These are phyloP conservation scores for Amblyopsis rosae DNA, from an alignment of 2,113 vertebrate genomes.

Conservation along the genomic window DNA sequence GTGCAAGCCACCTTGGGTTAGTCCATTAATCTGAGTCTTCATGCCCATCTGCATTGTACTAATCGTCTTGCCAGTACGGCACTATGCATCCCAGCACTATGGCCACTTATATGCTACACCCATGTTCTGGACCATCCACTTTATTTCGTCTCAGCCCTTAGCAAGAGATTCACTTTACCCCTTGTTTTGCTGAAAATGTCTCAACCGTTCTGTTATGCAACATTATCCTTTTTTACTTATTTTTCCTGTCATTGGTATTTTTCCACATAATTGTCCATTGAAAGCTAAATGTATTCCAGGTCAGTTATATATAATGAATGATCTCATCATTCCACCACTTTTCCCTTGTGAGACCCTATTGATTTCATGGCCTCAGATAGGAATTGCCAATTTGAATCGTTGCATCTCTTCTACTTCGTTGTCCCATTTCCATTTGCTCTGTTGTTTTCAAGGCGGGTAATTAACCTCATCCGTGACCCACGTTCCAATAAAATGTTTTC, in stretches of 20 bases:
- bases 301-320: constrained; percentile 46
- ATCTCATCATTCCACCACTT: constrained; percentile 17
- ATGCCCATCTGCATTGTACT: constrained; percentile 49
- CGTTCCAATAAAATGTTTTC: constrained; percentile 31
- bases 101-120: constrained; percentile 1
- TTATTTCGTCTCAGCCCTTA: constrained; percentile 23
- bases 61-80: constrained; percentile 41
- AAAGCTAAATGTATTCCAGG: constrained; percentile 28
- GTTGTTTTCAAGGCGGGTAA: constrained; percentile 37
- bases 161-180: background rate
- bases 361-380: constrained; percentile 39
- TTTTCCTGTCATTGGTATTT: constrained; percentile 5
- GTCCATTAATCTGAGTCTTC: constrained; percentile 65
- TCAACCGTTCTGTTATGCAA: background rate
- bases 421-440: constrained; percentile 20
- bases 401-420: constrained; percentile 29
- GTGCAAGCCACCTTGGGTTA: constrained; percentile 44
- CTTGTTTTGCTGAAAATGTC: background rate
- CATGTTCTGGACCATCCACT: constrained; percentile 24
- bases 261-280: constrained; percentile 5
- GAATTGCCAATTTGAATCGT: constrained; percentile 23
- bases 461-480: constrained; percentile 27
- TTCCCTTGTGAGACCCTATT: constrained; percentile 32
- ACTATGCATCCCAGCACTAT: constrained; percentile 15
- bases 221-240: background rate